Evolutionary conservation across 35 echinoderm and acorn worm genomes (phyloP).

Genomic region (Hemicentrotus pulcherrimus): DNA sequence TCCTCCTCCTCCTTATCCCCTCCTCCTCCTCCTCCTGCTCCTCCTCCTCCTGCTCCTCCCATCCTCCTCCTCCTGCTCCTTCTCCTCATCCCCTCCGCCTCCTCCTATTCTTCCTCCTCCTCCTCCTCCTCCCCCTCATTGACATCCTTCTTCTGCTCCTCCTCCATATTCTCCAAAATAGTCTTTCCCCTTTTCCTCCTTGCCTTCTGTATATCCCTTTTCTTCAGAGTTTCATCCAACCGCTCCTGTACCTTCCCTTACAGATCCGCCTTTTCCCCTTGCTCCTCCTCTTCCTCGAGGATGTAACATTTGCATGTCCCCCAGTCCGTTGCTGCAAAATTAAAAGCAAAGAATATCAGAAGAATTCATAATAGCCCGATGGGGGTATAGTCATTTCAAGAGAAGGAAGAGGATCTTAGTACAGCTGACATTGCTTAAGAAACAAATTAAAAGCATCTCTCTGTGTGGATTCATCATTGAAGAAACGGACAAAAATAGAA

Average conservation of each 20-base stretch:
- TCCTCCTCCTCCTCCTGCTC: neutral
- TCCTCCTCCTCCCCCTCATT: neutral
- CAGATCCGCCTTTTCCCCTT: no score
- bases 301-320: neutral
- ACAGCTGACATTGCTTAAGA: slow-evolving; percentile 8
- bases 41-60: neutral
- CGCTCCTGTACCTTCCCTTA: no score
- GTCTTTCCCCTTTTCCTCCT: neutral
- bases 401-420: neutral
- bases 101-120: neutral
- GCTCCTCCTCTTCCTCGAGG: neutral
- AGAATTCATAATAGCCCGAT: neutral
- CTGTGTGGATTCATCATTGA: neutral
- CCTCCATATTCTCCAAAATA: neutral
- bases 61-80: neutral
- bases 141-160: neutral
- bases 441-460: neutral
- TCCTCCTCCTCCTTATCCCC: neutral
- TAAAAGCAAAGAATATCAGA: no score
- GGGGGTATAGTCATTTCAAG: neutral
- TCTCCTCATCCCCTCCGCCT: neutral
- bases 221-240: neutral
- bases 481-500: neutral
- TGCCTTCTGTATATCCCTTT: neutral
- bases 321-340: no score